Evolutionary conservation across 2,888 invertebrate species (phyloP).

Genomic region (Himalopsyche anomala): DNA sequence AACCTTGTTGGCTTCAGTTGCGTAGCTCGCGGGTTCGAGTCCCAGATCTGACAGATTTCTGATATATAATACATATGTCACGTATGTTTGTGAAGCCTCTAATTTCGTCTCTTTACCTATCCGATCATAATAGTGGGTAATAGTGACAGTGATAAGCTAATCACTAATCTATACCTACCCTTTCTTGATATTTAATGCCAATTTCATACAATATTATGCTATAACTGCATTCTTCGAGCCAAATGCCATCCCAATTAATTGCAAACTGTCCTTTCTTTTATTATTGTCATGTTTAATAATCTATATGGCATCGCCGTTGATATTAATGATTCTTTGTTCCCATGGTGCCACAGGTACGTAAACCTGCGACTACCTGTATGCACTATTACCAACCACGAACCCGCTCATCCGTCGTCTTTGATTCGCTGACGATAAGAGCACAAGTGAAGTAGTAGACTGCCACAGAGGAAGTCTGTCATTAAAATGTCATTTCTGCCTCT

Average conservation of each 20-base stretch:
- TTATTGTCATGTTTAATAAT: conserved; percentile 19
- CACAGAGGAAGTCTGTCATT: conserved; percentile 58
- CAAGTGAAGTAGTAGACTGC: conserved; percentile 36
- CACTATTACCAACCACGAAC: not conserved
- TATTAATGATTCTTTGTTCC: conserved; percentile 34
- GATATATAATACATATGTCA: too few relatives aligned
- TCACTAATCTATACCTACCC: too few relatives aligned
- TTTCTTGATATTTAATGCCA: too few relatives aligned
- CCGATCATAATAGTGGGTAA: too few relatives aligned
- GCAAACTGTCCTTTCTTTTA: not conserved
- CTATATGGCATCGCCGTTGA: conserved; percentile 6
- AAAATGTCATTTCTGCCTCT: conserved; percentile 64
- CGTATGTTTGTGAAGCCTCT: too few relatives aligned
- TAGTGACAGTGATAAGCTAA: too few relatives aligned
- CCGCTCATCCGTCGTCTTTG: conserved; percentile 12
- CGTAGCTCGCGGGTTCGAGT: too few relatives aligned
- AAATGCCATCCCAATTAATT: not conserved
- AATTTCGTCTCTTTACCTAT: too few relatives aligned
- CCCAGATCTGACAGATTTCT: too few relatives aligned
- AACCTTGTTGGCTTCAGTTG: too few relatives aligned
- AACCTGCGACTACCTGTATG: not conserved
- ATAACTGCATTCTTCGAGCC: too few relatives aligned
- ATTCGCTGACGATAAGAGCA: conserved; percentile 17
- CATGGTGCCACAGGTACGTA: not conserved
- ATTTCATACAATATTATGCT: too few relatives aligned